Base-by-base conservation (phyloP, 2,797 vertebrate genomes). In the Luscinia megarhynchos region DNA sequence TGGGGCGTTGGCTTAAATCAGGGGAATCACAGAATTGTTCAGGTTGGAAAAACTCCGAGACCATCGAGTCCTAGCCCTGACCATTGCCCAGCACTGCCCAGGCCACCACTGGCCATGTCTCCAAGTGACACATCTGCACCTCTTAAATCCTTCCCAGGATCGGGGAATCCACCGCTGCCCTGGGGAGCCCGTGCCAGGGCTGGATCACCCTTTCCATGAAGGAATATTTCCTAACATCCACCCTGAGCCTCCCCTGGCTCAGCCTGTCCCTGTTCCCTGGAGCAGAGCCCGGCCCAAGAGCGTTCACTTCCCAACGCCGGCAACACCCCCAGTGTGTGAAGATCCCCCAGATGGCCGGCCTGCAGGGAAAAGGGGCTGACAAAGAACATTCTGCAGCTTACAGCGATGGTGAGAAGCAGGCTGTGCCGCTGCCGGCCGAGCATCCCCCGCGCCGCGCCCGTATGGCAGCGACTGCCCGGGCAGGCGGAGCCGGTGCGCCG, bases 281-380 rank as follows among this genome's bases (percentile, higher is more conserved):
- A 34, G 34, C 22, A 84, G 4, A 74, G 21, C 13, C 26, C 0
- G 2, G 57, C 13, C 3, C 10, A 2, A 72, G 54, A 30, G 2
- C 14, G 23, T 68, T 34, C 24, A 30, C 1, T 17, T 54, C 77
- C 26, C 3, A 2, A 4, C 24, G 15, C 10, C 1, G 1, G 50
- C 43, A 30, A 24, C 48, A 12, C 15, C 1, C 4, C 2, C 34
- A 4, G 13, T 0, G 1, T 16, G 7, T 3, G n/a, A 38, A n/a
- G 27, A 11, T 2, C 29, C 51, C 75, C 12, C 2, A 24, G 20
- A 7, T 0, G 0, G 41, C 51, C 1, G 2, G 48, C 62, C 18
- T n/a, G 48, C 40, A 5, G 26, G 43, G 51, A 26, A 15, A 62
- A 80, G 20, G 19, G 53, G 30, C 74, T 87, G 76, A 15, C 45